These are phyloP conservation scores for Leptosomus discolor DNA, from an alignment of 2,113 vertebrate species.

Conservation along the genomic window DNA sequence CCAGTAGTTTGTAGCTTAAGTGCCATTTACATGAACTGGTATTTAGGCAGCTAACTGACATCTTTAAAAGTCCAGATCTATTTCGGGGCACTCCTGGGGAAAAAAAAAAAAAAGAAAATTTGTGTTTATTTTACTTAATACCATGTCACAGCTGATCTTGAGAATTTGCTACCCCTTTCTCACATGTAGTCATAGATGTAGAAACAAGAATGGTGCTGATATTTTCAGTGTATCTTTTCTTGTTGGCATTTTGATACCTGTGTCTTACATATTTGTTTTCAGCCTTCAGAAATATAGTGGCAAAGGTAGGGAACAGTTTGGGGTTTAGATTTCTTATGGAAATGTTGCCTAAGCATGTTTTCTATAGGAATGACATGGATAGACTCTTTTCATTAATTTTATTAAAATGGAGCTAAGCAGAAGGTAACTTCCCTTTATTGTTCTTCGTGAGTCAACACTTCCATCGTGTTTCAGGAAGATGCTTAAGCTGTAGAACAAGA, in stretches of 20 bases:
- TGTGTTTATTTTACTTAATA: neutral
- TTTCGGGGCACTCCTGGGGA: neutral
- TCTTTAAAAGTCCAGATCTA: neutral
- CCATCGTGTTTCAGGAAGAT: neutral
- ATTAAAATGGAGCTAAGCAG: neutral
- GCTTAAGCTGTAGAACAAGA: neutral
- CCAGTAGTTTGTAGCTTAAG: constrained; percentile 7
- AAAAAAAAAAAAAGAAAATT: neutral
- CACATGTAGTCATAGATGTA: neutral
- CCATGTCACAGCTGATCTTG: neutral
- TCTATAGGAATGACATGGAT: neutral
- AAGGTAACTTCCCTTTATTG: neutral
- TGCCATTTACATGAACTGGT: neutral
- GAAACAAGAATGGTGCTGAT: neutral
- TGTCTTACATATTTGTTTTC: neutral
- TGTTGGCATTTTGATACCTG: neutral
- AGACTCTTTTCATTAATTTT: neutral
- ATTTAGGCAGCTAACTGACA: neutral
- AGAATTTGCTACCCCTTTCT: neutral
- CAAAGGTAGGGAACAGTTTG: neutral
- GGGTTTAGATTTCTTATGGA: neutral
- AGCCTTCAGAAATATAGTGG: neutral
- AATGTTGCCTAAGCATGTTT: neutral
- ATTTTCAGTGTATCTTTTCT: neutral
- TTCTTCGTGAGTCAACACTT: neutral